Evolutionary conservation across 2,113 vertebrate genomes (phyloP).

Genomic region (Elaphurus davidianus): DNA sequence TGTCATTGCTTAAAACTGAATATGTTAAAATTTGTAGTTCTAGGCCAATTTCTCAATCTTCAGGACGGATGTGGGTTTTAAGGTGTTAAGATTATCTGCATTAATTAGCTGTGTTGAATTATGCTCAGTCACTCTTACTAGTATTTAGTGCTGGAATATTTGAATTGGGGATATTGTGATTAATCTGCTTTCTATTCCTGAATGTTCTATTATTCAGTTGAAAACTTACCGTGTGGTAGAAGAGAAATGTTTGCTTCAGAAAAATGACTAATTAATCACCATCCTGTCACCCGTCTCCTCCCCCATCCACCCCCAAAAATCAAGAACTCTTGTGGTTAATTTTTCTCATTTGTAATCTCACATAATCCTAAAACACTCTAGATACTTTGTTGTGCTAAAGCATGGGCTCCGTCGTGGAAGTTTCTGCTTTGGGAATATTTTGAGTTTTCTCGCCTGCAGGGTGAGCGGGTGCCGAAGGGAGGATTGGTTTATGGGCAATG

Average conservation of each 20-base stretch:
- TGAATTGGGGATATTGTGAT: not conserved
- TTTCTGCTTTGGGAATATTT: conserved; percentile 14
- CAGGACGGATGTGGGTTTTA: conserved; percentile 11
- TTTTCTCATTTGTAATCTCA: conserved; percentile 20
- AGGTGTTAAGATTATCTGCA: conserved; percentile 47
- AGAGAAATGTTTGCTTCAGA: not conserved
- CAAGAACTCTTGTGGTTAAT: not conserved
- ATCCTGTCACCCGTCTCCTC: not conserved
- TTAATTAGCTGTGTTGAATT: conserved; percentile 66
- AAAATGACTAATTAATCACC: not conserved
- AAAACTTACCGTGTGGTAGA: not conserved
- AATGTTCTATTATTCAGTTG: not conserved
- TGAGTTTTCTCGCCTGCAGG: not conserved
- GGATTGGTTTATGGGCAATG: not conserved
- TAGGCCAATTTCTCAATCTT: conserved; percentile 42
- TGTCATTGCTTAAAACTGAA: conserved; percentile 52
- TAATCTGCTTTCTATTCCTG: not conserved
- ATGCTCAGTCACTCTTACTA: conserved; percentile 48
- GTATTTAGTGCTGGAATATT: not conserved
- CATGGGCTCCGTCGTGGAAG: not conserved
- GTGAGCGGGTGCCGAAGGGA: not conserved
- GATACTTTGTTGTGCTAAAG: not conserved
- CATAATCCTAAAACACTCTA: not conserved
- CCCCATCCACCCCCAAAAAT: not conserved
- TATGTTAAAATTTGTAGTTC: conserved; percentile 50